These are phyloP conservation scores for Lagopus leucura DNA, from an alignment of 2,113 vertebrate species.

Conservation along the genomic window DNA sequence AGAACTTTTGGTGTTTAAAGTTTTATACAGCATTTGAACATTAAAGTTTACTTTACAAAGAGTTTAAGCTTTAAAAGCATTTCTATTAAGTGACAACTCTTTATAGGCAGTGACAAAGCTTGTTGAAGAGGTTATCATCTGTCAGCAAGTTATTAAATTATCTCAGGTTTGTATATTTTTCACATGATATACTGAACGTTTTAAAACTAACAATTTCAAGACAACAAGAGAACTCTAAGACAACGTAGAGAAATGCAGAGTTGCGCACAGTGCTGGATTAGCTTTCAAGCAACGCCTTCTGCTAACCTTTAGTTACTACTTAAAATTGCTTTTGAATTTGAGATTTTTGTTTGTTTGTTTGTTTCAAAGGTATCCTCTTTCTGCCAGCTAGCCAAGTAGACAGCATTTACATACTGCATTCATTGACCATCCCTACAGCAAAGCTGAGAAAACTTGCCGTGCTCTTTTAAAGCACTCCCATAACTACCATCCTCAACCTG, in stretches of 20 bases:
- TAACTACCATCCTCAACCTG: not conserved
- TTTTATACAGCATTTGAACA: not conserved
- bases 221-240: not conserved
- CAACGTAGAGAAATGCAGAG: not conserved
- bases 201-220: not conserved
- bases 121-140: conserved; percentile 2
- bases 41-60: conserved; percentile 18
- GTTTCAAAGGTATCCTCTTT: not conserved
- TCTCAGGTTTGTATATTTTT: not conserved
- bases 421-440: not conserved
- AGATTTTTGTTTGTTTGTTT: not conserved
- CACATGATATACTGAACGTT: not conserved
- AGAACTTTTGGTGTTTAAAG: not conserved
- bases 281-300: not conserved
- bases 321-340: not conserved
- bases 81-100: conserved; percentile 23
- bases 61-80: not conserved
- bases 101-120: not conserved
- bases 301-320: not conserved
- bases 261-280: not conserved
- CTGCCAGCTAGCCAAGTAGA: not conserved
- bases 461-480: not conserved
- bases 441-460: not conserved
- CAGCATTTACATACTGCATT: not conserved
- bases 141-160: not conserved